Base-by-base conservation (phyloP, 2,797 vertebrate genomes). In the Rhincodon typus region DNA sequence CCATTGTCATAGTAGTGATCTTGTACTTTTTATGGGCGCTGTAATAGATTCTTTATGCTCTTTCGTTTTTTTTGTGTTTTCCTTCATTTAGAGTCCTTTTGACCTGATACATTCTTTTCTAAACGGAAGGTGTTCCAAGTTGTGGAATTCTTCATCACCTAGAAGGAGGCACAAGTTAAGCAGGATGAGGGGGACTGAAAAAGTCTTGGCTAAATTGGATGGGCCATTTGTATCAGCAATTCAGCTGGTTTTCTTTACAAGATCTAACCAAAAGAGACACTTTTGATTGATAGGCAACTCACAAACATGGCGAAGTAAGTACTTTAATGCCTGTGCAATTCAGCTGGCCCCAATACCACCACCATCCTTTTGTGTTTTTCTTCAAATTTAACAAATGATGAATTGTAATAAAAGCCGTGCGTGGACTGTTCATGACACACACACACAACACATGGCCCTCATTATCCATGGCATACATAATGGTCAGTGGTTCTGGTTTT, bases 391-490 rank as follows among this genome's bases (percentile, higher is more conserved):
- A 77, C 70, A 77, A 95, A 53, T 95, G 94, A 95, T 77, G 13
- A 94, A 94, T 72, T 94, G 70, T 53, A 77, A 53, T 72, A 23
- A 77, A 70, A 95, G 25, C 69, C 27, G 77, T 72, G 69, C 74
- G 69, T 77, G 94, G 94, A 95, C 70, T 77, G 46, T 95, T 95
- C 50, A 77, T 77, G 94, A 74, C 94, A 95, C 34, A 25, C 94
- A 74, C 25, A 77, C 70, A 74, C 25, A 46, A 95, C 94, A 95
- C 94, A 95, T 77, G 70, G 94, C 69, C 70, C 94, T 95, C 94
- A 95, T 95, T 95, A 95, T 34, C 70, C 70, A n/a, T 95, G 94
- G 53, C 30, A 77, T n/a, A 95, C 30, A 57, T 46, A 95, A 95
- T 95, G 70, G 25, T 77, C 34, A 77, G 30, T 2, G 34, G 42